Evolutionary conservation across 23 tunicate genomes (phyloP).

Genomic region (Trididemnum clinides): DNA sequence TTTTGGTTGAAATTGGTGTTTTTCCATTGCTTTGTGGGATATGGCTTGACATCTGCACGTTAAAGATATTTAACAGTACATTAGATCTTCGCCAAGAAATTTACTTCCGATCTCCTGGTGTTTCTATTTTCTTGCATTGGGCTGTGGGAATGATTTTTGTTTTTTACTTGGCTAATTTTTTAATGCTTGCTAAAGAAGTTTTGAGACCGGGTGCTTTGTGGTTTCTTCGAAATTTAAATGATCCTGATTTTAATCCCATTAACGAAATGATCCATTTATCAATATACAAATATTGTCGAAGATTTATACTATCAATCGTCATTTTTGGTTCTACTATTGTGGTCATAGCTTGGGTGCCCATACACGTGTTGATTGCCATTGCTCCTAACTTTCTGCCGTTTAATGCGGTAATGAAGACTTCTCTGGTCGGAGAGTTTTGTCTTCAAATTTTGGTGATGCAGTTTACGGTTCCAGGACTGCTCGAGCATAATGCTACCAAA

Average conservation of each 20-base stretch:
- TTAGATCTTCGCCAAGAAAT: constrained; percentile 23
- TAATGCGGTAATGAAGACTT: constrained; percentile 31
- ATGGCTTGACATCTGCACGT: constrained; percentile 86
- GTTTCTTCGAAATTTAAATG: constrained; percentile 82
- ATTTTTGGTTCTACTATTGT: constrained; percentile 69
- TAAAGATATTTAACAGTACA: constrained; percentile 65
- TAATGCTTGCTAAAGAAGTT: constrained; percentile 73
- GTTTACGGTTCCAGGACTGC: constrained; percentile 61
- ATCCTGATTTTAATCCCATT: constrained; percentile 80
- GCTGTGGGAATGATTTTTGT: constrained; percentile 65
- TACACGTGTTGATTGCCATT: constrained; percentile 4
- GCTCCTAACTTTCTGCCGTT: constrained; percentile 72
- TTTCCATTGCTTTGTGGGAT: constrained; percentile 76
- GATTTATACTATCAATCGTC: constrained; percentile 43
- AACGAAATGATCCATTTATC: constrained; percentile 82
- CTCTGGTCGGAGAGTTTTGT: constrained; percentile 70
- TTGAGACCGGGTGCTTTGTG: constrained; percentile 83
- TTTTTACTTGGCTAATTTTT: constrained; percentile 75
- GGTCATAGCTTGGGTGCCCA: constrained; percentile 66
- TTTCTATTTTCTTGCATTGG: constrained; percentile 81
- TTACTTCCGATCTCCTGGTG: constrained; percentile 63
- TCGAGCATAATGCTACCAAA: constrained; percentile 69
- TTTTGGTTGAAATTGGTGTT: constrained; percentile 68
- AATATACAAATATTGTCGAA: constrained; percentile 53
- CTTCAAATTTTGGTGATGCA: constrained; percentile 64